These are phyloP conservation scores for Rapana venosa DNA, from an alignment of 2,888 invertebrate species.

Conservation along the genomic window DNA sequence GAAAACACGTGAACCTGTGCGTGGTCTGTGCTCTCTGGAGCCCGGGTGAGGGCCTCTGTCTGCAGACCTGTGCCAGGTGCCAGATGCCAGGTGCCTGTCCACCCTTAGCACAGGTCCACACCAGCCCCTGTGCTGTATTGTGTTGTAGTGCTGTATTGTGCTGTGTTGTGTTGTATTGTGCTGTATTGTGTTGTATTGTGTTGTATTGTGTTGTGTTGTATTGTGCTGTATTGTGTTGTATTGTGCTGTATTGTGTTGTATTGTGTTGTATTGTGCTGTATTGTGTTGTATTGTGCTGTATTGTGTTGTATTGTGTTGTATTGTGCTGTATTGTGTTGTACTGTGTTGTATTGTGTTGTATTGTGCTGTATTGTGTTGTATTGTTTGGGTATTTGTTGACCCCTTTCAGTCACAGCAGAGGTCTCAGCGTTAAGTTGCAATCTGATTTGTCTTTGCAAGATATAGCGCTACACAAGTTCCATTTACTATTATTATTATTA, in stretches of 20 bases:
- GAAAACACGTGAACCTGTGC: too few relatives aligned
- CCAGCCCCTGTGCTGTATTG: neutral
- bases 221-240: neutral
- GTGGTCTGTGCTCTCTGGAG: too few relatives aligned
- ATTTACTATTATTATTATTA: too few relatives aligned
- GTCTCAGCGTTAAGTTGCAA: too few relatives aligned
- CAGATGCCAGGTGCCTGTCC: too few relatives aligned
- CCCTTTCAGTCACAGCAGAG: too few relatives aligned
- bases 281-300: neutral
- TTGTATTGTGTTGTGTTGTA: slow-evolving; percentile 1
- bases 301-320: neutral
- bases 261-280: neutral
- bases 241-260: neutral
- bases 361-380: neutral
- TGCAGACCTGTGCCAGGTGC: too few relatives aligned
- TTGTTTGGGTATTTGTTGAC: neutral
- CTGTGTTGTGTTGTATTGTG: neutral
- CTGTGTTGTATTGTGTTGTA: neutral
- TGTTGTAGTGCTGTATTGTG: slow-evolving; percentile 4
- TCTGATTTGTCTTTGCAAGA: too few relatives aligned
- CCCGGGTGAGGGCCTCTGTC: too few relatives aligned
- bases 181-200: neutral
- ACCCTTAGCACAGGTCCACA: too few relatives aligned
- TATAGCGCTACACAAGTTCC: too few relatives aligned
- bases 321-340: neutral